These are phyloP conservation scores for Turdus rufiventris DNA, from an alignment of 2,113 vertebrate species.

Conservation along the genomic window DNA sequence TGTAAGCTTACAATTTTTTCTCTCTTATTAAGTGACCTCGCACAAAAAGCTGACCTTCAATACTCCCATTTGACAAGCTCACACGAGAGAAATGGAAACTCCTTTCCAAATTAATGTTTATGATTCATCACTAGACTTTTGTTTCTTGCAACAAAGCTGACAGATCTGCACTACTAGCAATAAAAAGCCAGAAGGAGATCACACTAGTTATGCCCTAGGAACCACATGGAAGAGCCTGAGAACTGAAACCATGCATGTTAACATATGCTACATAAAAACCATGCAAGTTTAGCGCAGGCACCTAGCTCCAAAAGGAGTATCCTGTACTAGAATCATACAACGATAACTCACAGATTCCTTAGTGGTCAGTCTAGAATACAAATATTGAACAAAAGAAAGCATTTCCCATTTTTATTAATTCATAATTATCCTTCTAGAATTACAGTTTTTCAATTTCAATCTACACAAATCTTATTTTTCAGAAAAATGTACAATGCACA, in stretches of 20 bases:
- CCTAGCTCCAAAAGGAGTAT: neutral
- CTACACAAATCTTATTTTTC: neutral
- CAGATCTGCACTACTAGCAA: neutral
- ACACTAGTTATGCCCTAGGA: neutral
- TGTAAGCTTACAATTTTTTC: neutral
- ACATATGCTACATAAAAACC: neutral
- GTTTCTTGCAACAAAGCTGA: neutral
- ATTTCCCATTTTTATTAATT: neutral
- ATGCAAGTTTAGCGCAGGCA: neutral
- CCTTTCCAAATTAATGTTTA: neutral
- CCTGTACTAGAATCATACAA: neutral
- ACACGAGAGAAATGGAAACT: neutral
- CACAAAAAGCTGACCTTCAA: neutral
- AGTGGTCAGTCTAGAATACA: neutral
- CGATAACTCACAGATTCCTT: neutral
- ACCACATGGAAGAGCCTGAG: neutral
- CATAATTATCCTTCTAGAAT: neutral
- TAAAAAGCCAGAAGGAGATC: neutral
- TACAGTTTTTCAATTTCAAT: neutral
- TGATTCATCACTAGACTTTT: neutral
- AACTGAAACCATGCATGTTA: neutral
- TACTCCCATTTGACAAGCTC: neutral
- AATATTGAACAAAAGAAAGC: neutral
- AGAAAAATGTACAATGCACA: neutral
- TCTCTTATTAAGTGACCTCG: neutral